Evolutionary conservation across 2,113 vertebrate genomes (phyloP).

Genomic region (Grallaria varia): DNA sequence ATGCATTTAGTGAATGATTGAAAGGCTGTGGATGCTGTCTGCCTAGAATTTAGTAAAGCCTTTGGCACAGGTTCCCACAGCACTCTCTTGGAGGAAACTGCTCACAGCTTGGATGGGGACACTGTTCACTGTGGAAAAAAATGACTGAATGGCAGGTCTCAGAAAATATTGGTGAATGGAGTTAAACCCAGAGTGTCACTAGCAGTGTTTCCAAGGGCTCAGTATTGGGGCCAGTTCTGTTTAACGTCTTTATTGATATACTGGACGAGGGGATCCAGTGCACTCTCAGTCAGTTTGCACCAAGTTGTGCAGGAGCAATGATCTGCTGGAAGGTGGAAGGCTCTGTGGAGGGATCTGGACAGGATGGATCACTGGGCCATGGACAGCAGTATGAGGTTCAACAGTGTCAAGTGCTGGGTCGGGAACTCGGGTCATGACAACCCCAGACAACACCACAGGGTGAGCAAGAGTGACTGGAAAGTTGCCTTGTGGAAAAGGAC

Average conservation of each 20-base stretch:
- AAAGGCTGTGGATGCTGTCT: neutral
- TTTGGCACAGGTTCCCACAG: neutral
- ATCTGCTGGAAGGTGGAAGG: neutral
- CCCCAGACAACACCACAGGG: rapidly evolving
- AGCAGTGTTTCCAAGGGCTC: neutral
- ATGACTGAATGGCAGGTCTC: neutral
- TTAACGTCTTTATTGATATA: neutral
- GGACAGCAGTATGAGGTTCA: neutral
- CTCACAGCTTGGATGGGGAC: neutral
- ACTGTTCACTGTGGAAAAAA: neutral
- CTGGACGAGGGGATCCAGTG: neutral
- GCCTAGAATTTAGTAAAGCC: neutral
- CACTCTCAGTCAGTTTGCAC: neutral
- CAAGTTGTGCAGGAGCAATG: rapidly evolving
- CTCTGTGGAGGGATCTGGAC: neutral
- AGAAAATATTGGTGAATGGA: neutral
- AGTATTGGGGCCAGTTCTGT: neutral
- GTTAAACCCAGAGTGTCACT: neutral
- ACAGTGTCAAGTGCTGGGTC: neutral
- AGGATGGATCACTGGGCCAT: neutral
- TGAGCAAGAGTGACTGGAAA: neutral
- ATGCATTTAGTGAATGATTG: neutral
- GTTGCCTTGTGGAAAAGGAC: neutral
- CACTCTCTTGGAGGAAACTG: neutral
- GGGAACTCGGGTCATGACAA: neutral